Percentiles rank a stretch among this genome's conserved stretches.
Evolutionary conservation across 2,797 vertebrate species (phyloP).

Genomic region (Nothura maculosa): DNA sequence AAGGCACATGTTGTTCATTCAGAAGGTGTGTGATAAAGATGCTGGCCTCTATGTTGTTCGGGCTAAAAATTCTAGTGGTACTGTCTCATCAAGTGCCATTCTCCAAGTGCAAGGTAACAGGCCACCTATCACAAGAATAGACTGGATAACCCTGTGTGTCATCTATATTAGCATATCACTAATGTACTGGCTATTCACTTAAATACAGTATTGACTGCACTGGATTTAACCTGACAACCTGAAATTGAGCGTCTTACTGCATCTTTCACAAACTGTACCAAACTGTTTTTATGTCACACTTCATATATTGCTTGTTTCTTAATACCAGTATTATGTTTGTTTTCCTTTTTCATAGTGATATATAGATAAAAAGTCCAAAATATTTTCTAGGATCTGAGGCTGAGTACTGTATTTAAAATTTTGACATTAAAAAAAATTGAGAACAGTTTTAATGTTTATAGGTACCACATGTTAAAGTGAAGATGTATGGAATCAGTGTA

Average conservation of each 20-base stretch:
- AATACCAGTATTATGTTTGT: conserved; percentile 1
- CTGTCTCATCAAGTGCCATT: conserved; percentile 82
- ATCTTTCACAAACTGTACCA: conserved; percentile 24
- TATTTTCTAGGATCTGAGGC: not conserved
- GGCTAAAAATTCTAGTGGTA: conserved; percentile 81
- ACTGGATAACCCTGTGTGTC: conserved; percentile 85
- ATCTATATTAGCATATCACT: conserved; percentile 86
- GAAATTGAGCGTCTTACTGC: conserved; percentile 1
- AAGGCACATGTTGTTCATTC: conserved; percentile 85
- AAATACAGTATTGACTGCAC: conserved; percentile 3
- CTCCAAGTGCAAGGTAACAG: conserved; percentile 84
- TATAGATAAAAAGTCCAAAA: not conserved
- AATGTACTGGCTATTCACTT: conserved; percentile 84
- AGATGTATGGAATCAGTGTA: not conserved
- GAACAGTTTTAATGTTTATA: not conserved
- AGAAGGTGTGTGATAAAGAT: conserved; percentile 82
- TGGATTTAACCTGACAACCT: not conserved
- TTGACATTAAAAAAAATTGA: not conserved
- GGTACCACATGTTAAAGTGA: not conserved
- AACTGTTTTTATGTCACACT: not conserved
- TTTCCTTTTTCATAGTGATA: not conserved
- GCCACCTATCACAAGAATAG: conserved; percentile 77
- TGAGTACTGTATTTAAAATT: conserved; percentile 13
- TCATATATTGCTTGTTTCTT: conserved; percentile 5
- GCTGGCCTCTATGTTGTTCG: conserved; percentile 81